Percentiles rank a stretch among this genome's conserved stretches.
These are phyloP conservation scores for Coturnix japonica DNA, from an alignment of 2,113 vertebrate genomes.

Conservation along the genomic window DNA sequence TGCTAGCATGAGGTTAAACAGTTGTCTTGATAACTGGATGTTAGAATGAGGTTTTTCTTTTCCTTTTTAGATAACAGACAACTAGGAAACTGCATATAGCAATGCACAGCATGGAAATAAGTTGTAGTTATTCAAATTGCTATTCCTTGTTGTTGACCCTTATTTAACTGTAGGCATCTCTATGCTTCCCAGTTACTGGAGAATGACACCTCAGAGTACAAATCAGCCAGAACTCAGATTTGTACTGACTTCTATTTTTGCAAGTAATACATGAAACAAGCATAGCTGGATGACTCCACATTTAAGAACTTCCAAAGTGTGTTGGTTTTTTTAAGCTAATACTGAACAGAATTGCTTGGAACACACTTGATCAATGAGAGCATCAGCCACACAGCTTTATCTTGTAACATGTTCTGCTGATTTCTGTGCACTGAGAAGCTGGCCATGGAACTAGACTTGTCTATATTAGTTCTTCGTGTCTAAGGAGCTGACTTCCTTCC, in stretches of 20 bases:
- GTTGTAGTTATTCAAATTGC: neutral
- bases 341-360: neutral
- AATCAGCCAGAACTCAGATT: neutral
- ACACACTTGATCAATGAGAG: neutral
- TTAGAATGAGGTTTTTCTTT: neutral
- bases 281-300: neutral
- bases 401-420: fast-evolving
- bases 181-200: too few species aligned
- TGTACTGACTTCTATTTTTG: neutral
- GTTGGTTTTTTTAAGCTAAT: neutral
- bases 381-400: neutral
- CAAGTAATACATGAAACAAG: neutral
- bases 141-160: neutral
- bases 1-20: neutral
- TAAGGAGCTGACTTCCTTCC: neutral
- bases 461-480: neutral
- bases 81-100: neutral
- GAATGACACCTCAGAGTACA: neutral
- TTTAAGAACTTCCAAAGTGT: neutral
- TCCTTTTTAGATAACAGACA: neutral
- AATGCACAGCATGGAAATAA: neutral
- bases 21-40: neutral
- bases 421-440: neutral
- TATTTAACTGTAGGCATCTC: neutral
- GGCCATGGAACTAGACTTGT: neutral